Evolutionary conservation across 2,888 invertebrate species (phyloP).

Genomic region (Bhutanitis thaidina): DNA sequence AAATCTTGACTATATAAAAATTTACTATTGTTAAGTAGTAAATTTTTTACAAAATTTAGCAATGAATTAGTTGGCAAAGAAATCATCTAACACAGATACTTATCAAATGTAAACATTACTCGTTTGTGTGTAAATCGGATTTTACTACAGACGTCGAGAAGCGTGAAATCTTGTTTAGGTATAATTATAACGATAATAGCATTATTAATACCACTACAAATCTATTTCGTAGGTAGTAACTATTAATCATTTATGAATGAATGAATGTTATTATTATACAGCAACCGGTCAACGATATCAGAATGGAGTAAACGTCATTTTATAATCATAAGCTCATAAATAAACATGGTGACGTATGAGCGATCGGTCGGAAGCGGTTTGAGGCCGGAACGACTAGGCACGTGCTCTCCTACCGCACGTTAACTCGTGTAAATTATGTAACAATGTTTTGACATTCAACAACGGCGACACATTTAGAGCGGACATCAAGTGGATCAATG

Average conservation of each 20-base stretch:
- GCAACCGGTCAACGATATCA: constrained; percentile 73
- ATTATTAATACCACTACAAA: constrained; percentile 68
- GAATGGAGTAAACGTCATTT: constrained; percentile 74
- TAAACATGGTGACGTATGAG: constrained; percentile 70
- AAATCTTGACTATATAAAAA: too few relatives aligned
- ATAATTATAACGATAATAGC: constrained; percentile 73
- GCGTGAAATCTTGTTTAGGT: constrained; percentile 71
- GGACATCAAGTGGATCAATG: constrained; percentile 78
- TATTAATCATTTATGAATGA: constrained; percentile 74
- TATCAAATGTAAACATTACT: constrained; percentile 34
- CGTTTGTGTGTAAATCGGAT: constrained; percentile 57
- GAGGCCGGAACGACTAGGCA: constrained; percentile 32
- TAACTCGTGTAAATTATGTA: constrained; percentile 66
- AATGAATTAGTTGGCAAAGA: too few relatives aligned
- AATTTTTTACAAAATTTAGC: too few relatives aligned
- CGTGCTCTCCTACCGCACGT: constrained; percentile 49
- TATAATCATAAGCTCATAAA: constrained; percentile 78
- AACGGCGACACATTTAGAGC: constrained; percentile 75
- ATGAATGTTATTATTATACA: constrained; percentile 70
- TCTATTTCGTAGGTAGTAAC: constrained; percentile 72
- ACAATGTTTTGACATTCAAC: constrained; percentile 76
- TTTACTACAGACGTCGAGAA: constrained; percentile 57
- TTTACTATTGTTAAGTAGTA: too few relatives aligned
- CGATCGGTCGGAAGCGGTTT: constrained; percentile 50
- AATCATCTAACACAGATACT: constrained; percentile 9